A percentile compares a stretch with the other conserved stretches of the same genome.
phyloP scores from a whole-genome alignment of 2,797 vertebrate genomes.

The Anas bernieri region DNA sequence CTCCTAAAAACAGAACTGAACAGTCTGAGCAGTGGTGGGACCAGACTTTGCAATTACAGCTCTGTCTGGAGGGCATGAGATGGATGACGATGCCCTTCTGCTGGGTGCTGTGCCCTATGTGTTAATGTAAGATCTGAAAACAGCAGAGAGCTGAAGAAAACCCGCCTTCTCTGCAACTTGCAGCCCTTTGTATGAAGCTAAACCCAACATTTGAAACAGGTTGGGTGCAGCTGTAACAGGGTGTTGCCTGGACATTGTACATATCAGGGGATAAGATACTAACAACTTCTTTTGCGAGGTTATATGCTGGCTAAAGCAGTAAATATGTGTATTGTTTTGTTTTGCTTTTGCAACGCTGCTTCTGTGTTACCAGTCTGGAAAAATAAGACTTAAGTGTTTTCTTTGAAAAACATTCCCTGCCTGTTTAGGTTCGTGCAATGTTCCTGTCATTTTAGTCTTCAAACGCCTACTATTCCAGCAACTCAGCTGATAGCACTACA shows the following conservation, averaged over 20 bases:
- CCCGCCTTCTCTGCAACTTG: not conserved
- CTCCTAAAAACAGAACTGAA: slow-evolving; percentile 40
- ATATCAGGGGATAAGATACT: not conserved
- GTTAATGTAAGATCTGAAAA: not conserved
- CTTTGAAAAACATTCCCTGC: not conserved
- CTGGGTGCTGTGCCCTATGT: not conserved
- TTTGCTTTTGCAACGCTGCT: not conserved
- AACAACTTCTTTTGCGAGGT: not conserved
- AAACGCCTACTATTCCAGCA: slow-evolving; percentile 48
- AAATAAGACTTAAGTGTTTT: slow-evolving; percentile 13
- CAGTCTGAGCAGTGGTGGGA: not conserved
- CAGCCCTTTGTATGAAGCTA: not conserved
- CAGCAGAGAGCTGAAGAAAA: not conserved
- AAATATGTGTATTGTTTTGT: not conserved
- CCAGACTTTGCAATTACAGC: not conserved
- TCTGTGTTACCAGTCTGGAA: not conserved
- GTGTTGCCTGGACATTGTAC: not conserved
- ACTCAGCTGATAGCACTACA: slow-evolving; percentile 52
- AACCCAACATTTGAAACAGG: not conserved
- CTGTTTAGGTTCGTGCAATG: not conserved
- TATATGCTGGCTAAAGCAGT: not conserved
- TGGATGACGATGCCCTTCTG: not conserved
- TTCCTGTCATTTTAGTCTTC: slow-evolving; percentile 66
- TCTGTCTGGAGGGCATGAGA: not conserved
- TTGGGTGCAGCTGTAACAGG: not conserved